Percentiles rank a stretch among this genome's conserved stretches.
Evolutionary conservation across 2,797 vertebrate species (phyloP).

Genomic region (Dendrocincla fuliginosa): DNA sequence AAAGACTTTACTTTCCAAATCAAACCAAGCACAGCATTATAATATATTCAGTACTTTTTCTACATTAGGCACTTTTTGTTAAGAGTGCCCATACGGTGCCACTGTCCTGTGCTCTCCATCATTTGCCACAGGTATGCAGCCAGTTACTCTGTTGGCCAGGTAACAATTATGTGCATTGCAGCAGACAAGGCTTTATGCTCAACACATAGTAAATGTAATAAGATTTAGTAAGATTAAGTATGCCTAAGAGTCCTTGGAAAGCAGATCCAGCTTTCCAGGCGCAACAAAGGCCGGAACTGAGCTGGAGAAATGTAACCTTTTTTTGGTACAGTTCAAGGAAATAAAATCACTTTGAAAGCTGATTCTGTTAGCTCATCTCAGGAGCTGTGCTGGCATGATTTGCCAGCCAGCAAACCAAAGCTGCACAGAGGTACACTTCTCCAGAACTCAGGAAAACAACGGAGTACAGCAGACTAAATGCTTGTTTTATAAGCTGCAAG

Average conservation of each 20-base stretch:
- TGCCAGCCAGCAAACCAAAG: background rate
- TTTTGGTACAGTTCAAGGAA: background rate
- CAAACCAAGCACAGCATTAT: background rate
- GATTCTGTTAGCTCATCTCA: background rate
- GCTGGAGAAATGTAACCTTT: background rate
- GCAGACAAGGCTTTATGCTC: background rate
- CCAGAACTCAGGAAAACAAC: background rate
- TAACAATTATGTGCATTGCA: background rate
- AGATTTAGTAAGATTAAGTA: background rate
- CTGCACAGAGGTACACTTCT: background rate
- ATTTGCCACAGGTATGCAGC: background rate
- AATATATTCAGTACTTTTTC: background rate
- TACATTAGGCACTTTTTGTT: fast-evolving
- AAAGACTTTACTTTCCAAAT: background rate
- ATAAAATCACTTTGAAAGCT: background rate
- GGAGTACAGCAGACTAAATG: background rate
- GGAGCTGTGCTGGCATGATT: background rate
- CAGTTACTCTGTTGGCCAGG: background rate
- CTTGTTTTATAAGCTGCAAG: background rate
- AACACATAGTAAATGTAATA: too few relatives aligned
- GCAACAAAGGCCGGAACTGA: background rate
- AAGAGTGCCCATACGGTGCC: background rate
- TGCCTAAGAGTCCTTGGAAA: background rate
- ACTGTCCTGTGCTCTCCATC: background rate
- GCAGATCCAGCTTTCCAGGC: background rate